These are phyloP conservation scores for Cirrhinus molitorella DNA, from an alignment of 2,797 vertebrate species.

Conservation along the genomic window DNA sequence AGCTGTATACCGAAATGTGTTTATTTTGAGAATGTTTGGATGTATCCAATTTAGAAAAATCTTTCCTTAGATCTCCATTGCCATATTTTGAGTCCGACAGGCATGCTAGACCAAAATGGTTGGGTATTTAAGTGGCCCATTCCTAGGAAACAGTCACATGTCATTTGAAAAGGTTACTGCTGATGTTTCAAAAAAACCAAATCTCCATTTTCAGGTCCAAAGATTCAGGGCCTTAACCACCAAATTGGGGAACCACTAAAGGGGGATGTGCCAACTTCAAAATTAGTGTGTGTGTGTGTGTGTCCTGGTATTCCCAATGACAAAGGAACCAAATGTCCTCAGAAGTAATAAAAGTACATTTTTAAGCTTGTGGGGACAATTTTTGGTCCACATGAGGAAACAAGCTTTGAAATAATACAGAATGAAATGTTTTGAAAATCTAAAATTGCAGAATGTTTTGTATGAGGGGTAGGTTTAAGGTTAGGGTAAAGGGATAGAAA, in stretches of 20 bases:
- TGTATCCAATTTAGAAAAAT: not conserved
- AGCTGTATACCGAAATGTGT: not conserved
- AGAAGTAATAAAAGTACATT: too few relatives aligned
- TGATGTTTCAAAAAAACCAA: not conserved
- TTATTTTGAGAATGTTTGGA: slow-evolving; percentile 11
- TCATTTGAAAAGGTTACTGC: not conserved
- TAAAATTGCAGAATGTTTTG: too few relatives aligned
- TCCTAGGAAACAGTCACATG: not conserved
- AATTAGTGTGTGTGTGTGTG: not conserved
- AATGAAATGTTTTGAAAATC: too few relatives aligned
- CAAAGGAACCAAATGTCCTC: too few relatives aligned
- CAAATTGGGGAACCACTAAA: not conserved
- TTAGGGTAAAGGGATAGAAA: too few relatives aligned
- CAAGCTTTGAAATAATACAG: too few relatives aligned
- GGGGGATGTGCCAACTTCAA: not conserved
- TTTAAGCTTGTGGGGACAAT: too few relatives aligned
- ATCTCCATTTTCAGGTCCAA: not conserved
- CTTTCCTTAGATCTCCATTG: not conserved
- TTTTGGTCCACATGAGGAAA: too few relatives aligned
- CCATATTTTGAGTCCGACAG: not conserved
- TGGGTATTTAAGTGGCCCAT: not conserved
- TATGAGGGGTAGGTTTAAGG: too few relatives aligned
- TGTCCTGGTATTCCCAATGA: too few relatives aligned
- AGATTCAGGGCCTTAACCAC: not conserved
- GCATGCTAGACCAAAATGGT: not conserved